Percentiles rank a stretch among this genome's conserved stretches.
phyloP scores from a whole-genome alignment of 1,140 invertebrate genomes.

The Penaeus chinensis region DNA sequence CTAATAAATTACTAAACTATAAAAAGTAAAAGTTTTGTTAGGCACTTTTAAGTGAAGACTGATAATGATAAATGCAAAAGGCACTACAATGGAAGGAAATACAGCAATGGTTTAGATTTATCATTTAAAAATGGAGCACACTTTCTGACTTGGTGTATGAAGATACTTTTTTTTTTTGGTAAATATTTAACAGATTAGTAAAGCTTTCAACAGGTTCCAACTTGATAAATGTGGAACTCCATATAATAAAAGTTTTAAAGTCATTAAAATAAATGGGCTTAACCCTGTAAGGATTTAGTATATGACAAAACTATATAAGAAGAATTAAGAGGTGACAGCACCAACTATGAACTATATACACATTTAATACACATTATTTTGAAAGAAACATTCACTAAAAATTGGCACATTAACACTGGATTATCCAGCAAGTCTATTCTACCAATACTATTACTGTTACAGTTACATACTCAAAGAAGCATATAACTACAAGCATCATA shows the following conservation, averaged over 20 bases:
- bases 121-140: no score
- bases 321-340: slow-evolving; percentile 12
- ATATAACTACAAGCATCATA: slow-evolving; percentile 14
- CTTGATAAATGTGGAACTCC: not conserved
- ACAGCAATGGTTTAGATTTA: slow-evolving; percentile 6
- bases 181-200: slow-evolving; percentile 33
- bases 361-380: not conserved
- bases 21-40: not conserved
- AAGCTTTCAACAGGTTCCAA: slow-evolving; percentile 35
- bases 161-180: not conserved
- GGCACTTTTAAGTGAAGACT: not conserved
- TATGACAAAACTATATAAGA: slow-evolving; percentile 5
- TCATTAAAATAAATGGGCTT: slow-evolving; percentile 1
- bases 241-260: not conserved
- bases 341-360: slow-evolving; percentile 14
- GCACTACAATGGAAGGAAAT: slow-evolving; percentile 9
- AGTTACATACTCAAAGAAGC: slow-evolving; percentile 24
- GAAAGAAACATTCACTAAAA: not conserved
- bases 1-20: not conserved
- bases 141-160: no score
- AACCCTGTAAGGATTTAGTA: slow-evolving; percentile 17
- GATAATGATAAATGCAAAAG: not conserved
- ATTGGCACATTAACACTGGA: slow-evolving; percentile 42
- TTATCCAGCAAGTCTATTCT: slow-evolving; percentile 29
- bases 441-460: slow-evolving; percentile 18